A percentile compares a stretch with the other conserved stretches of the same genome.
Conservation (phyloP, 2,888 invertebrate species). For the Micropterix aruncella region DNA sequence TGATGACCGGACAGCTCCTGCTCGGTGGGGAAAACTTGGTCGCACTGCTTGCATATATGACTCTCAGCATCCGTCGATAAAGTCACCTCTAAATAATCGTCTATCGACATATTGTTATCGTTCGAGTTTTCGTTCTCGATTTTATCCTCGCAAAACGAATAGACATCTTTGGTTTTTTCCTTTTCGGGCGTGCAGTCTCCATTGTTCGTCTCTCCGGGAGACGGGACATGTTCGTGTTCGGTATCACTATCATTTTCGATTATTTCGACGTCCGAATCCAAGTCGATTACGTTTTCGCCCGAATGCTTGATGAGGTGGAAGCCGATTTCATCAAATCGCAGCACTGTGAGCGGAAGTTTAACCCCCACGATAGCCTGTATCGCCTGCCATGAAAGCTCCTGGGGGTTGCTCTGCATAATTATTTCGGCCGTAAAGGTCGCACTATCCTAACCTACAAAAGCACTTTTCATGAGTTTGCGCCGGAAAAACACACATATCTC, state of each 20-base stretch:
- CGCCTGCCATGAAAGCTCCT: constrained; percentile 44
- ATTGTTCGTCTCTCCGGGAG: constrained; percentile 26
- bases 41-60: constrained; percentile 35
- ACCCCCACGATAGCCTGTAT: constrained; percentile 41
- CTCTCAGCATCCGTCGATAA: constrained; percentile 37
- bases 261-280: constrained; percentile 39
- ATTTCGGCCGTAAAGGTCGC: constrained; percentile 18
- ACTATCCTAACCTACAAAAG: constrained; percentile 43
- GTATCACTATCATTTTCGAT: constrained; percentile 37
- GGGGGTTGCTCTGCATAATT: constrained; percentile 45
- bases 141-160: constrained; percentile 8
- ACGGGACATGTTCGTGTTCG: constrained; percentile 33
- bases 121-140: constrained; percentile 31
- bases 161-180: constrained; percentile 15
- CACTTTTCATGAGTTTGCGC: constrained; percentile 14
- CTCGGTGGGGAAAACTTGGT: constrained; percentile 36
- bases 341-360: constrained; percentile 37
- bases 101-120: constrained; percentile 37
- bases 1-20: constrained; percentile 28
- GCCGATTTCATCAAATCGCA: constrained; percentile 39
- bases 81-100: constrained; percentile 38
- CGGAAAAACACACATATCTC: constrained; percentile 3
- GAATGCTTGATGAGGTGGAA: constrained; percentile 35
- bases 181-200: constrained; percentile 32
- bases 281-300: constrained; percentile 32